Evolutionary conservation across 1,140 invertebrate species (phyloP).

Genomic region (Delia radicum): DNA sequence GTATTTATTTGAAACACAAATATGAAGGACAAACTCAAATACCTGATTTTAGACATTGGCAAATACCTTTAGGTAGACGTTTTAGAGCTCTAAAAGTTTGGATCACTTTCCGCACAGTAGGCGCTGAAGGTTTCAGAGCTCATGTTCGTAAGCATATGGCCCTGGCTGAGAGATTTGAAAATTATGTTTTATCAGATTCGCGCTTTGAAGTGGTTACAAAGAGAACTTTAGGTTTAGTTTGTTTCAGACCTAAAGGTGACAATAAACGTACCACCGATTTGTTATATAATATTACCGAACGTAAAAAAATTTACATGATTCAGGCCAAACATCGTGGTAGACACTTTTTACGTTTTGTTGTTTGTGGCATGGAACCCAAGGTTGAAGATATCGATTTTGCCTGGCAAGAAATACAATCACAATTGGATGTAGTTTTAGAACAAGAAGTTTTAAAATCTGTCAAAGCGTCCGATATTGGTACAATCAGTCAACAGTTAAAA

Average conservation of each 20-base stretch:
- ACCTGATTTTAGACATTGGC: slow-evolving; percentile 93
- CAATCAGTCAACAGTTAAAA: slow-evolving; percentile 20
- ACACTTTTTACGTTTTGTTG: slow-evolving; percentile 79
- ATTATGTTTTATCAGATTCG: slow-evolving; percentile 66
- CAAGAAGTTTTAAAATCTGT: not conserved
- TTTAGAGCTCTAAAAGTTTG: slow-evolving; percentile 95
- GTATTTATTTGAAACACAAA: slow-evolving; percentile 81
- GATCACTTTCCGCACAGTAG: slow-evolving; percentile 86
- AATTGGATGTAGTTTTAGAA: slow-evolving; percentile 52
- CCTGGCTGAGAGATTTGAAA: slow-evolving; percentile 76
- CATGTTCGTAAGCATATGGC: slow-evolving; percentile 76
- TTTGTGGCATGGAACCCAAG: slow-evolving; percentile 74
- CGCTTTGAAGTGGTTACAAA: slow-evolving; percentile 78
- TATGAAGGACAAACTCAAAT: slow-evolving; percentile 66
- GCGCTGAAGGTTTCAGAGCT: slow-evolving; percentile 74
- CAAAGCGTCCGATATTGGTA: not conserved
- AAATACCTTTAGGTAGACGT: slow-evolving; percentile 86
- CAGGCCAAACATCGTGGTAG: slow-evolving; percentile 68
- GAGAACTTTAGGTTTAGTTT: slow-evolving; percentile 79
- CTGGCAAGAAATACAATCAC: slow-evolving; percentile 75
- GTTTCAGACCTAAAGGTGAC: slow-evolving; percentile 80
- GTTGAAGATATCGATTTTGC: slow-evolving; percentile 75
- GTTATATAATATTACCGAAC: slow-evolving; percentile 72
- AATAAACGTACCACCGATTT: slow-evolving; percentile 75
- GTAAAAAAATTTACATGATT: slow-evolving; percentile 82